Evolutionary conservation across 2,113 vertebrate genomes (phyloP).

Genomic region (Chionodraco myersi): DNA sequence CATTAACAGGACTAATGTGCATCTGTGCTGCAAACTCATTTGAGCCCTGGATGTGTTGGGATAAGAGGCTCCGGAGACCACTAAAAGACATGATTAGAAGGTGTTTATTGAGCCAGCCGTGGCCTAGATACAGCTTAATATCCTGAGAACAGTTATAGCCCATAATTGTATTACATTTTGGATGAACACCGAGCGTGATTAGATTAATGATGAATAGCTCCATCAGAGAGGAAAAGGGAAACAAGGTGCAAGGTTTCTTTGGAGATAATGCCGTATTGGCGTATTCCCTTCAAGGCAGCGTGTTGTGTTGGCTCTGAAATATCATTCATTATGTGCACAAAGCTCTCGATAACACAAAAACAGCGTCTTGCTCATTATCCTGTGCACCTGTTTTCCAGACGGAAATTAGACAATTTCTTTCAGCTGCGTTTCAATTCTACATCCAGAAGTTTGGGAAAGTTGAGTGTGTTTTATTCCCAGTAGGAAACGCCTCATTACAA

Average conservation of each 20-base stretch:
- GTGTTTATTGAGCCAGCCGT: constrained; percentile 76
- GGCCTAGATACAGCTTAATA: constrained; percentile 77
- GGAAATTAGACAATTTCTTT: constrained; percentile 17
- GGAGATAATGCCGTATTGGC: constrained; percentile 42
- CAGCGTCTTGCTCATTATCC: too few relatives aligned
- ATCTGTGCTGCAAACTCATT: constrained; percentile 70
- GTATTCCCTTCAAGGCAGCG: constrained; percentile 32
- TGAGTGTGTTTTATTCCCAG: constrained; percentile 17
- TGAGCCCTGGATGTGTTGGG: constrained; percentile 69
- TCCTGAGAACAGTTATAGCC: constrained; percentile 76
- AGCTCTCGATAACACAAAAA: neutral
- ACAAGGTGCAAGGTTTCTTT: constrained; percentile 29
- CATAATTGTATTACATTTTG: constrained; percentile 77
- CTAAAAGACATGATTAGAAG: constrained; percentile 80
- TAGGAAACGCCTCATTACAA: constrained; percentile 19
- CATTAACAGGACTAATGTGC: constrained; percentile 74
- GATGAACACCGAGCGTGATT: constrained; percentile 74
- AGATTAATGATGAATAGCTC: constrained; percentile 75
- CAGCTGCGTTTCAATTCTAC: constrained; percentile 14
- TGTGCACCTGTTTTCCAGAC: neutral
- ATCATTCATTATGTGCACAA: constrained; percentile 9
- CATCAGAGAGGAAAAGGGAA: constrained; percentile 37
- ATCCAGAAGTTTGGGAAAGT: constrained; percentile 4
- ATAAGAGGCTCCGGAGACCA: constrained; percentile 77
- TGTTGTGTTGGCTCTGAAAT: constrained; percentile 22